phyloP scores from a whole-genome alignment of 2,888 invertebrate genomes.

The Drymonia ruficornis region DNA sequence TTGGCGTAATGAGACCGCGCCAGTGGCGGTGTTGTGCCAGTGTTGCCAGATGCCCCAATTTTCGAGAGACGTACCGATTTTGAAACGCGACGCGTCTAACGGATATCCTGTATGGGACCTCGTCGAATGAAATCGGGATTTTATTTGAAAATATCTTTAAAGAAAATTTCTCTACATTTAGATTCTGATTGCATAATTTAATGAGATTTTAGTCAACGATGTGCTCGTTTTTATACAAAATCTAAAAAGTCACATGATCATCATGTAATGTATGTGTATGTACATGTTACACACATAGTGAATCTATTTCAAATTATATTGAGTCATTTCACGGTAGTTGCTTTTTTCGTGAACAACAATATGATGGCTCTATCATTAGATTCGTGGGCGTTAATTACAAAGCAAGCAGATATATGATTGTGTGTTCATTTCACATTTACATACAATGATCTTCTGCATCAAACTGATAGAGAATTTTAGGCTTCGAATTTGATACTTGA shows the following conservation, averaged over 20 bases:
- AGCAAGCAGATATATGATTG: neutral
- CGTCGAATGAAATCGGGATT: neutral
- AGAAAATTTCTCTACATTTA: neutral
- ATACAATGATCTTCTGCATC: neutral
- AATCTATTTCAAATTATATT: conserved; percentile 20
- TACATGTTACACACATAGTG: conserved; percentile 13
- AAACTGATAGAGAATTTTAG: no score
- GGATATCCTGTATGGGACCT: conserved; percentile 6
- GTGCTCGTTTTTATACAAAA: neutral
- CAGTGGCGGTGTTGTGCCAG: conserved; percentile 4
- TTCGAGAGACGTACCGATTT: conserved; percentile 1
- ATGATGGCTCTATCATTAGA: neutral
- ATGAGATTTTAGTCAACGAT: neutral
- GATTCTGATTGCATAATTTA: neutral
- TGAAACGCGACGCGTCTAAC: conserved; percentile 1
- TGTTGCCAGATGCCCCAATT: conserved; percentile 3
- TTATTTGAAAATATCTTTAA: neutral
- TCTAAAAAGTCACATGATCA: neutral
- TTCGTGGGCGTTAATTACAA: neutral
- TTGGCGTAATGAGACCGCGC: conserved; percentile 34
- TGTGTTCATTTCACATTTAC: neutral
- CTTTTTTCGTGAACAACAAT: conserved; percentile 14
- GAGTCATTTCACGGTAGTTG: conserved; percentile 20
- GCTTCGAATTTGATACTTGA: no score
- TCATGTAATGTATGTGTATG: no score